phyloP scores from a whole-genome alignment of 1,140 invertebrate species.

The Bombus superbus region DNA sequence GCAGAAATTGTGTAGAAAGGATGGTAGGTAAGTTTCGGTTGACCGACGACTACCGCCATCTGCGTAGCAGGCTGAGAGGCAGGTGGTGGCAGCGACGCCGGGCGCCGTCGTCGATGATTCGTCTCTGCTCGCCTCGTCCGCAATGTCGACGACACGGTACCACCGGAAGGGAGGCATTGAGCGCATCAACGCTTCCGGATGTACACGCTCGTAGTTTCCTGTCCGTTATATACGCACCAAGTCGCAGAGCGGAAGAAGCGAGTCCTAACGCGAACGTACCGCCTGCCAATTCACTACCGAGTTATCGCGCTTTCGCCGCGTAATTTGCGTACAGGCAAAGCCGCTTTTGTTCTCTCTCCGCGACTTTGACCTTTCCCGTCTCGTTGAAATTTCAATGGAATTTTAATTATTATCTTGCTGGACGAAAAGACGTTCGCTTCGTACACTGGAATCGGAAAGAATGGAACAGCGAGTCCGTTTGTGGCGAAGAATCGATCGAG shows the following conservation, averaged over 20 bases:
- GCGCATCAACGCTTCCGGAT: slow-evolving; percentile 69
- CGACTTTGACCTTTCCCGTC: neutral
- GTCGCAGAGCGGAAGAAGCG: slow-evolving; percentile 61
- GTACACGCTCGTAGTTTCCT: slow-evolving; percentile 64
- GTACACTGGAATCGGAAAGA: neutral
- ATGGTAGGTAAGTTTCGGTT: neutral
- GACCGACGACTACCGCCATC: slow-evolving; percentile 47
- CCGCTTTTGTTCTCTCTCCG: too few relatives aligned
- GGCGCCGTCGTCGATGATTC: slow-evolving; percentile 21
- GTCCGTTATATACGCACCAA: slow-evolving; percentile 50
- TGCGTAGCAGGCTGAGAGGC: neutral
- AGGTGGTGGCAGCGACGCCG: slow-evolving; percentile 1
- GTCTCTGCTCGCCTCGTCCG: neutral
- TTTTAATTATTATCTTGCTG: neutral
- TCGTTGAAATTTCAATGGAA: neutral
- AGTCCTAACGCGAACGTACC: neutral
- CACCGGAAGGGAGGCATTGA: slow-evolving; percentile 65
- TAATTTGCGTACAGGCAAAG: neutral
- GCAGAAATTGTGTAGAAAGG: neutral
- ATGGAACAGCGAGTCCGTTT: neutral
- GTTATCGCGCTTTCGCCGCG: neutral
- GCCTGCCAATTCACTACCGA: neutral
- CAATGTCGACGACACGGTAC: slow-evolving; percentile 21
- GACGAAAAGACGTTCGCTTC: too few relatives aligned
- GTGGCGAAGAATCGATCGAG: too few relatives aligned